Base-by-base conservation (phyloP, 2,888 invertebrate species). In the Tiphia femorata region DNA sequence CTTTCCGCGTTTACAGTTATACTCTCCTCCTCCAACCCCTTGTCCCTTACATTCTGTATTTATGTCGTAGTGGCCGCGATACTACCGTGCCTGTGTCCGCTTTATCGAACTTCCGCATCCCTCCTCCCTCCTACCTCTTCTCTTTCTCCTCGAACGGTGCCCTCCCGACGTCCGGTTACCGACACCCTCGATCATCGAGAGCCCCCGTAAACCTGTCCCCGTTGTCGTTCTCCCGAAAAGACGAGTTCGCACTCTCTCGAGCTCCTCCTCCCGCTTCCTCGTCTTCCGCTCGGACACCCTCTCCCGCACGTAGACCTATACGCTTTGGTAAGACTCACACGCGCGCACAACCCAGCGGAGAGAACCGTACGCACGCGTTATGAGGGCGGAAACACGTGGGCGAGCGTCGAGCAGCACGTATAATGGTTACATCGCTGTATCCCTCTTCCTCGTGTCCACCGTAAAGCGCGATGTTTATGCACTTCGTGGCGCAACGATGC, bases 301-400 rank as follows among this genome's bases (percentile, higher is more conserved):
- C n/a, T n/a, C n/a, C n/a, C n/a, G n/a, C n/a, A n/a, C n/a, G n/a
- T n/a, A n/a, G n/a, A n/a, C n/a, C n/a, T n/a, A n/a, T 33, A 33
- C 8, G 33, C 33, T 10, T 33, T n/a, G n/a, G n/a, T n/a, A n/a
- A 33, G 33, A n/a, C 10, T 1, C 14, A 10, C 33, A 14, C n/a
- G 33, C 33, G n/a, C n/a, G n/a, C n/a, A n/a, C n/a, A n/a, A n/a
- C n/a, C n/a, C n/a, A n/a, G n/a, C n/a, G 10, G n/a, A 33, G 7
- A n/a, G 33, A 10, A 40, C n/a, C 35, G 38, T 37, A 54, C 30
- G 16, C 10, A 29, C 47, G 29, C 17, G 41, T 35, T 64, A 77
- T 76, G 76, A 75, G 80, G 79, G 77, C 79, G 79, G 78, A 77
- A 76, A 70, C 68, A 64, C 75, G 79, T 78, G 77, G 79, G 77